These are phyloP conservation scores for Coilia nasus DNA, from an alignment of 2,797 vertebrate species.

Conservation along the genomic window DNA sequence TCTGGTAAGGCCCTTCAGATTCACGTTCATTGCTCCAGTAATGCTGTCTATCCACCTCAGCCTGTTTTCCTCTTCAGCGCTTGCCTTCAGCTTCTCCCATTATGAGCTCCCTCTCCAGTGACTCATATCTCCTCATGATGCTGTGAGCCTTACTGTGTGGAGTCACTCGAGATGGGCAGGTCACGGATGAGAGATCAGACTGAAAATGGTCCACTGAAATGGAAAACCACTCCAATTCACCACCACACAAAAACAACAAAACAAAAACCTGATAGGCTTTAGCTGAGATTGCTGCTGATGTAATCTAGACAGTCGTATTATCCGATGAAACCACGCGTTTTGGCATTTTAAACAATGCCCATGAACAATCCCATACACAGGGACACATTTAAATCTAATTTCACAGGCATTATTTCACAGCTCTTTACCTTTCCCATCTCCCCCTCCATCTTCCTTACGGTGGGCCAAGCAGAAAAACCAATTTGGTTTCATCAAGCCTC, in stretches of 20 bases:
- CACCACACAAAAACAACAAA: not conserved
- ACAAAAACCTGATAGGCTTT: too few species aligned
- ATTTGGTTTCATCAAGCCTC: constrained; percentile 66
- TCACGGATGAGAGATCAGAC: too few species aligned
- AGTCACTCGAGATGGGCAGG: too few species aligned
- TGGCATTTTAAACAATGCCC: not conserved
- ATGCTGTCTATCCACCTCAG: not conserved
- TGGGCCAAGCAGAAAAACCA: constrained; percentile 49
- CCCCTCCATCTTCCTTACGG: constrained; percentile 55
- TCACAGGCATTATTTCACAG: constrained; percentile 23
- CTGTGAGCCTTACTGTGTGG: too few species aligned
- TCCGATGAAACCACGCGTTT: not conserved
- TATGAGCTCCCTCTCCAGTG: not conserved
- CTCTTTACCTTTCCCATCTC: constrained; percentile 24
- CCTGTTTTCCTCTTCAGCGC: not conserved
- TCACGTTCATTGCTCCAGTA: not conserved
- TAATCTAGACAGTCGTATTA: not conserved
- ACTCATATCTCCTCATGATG: not conserved
- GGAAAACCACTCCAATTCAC: constrained; percentile 26
- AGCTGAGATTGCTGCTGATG: not conserved
- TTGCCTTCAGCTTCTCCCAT: not conserved
- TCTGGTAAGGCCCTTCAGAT: not conserved
- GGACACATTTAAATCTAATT: not conserved
- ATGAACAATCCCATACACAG: not conserved
- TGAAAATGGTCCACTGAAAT: too few species aligned